Conservation (phyloP, 2,797 vertebrate species). For the Xiphophorus birchmanni region DNA sequence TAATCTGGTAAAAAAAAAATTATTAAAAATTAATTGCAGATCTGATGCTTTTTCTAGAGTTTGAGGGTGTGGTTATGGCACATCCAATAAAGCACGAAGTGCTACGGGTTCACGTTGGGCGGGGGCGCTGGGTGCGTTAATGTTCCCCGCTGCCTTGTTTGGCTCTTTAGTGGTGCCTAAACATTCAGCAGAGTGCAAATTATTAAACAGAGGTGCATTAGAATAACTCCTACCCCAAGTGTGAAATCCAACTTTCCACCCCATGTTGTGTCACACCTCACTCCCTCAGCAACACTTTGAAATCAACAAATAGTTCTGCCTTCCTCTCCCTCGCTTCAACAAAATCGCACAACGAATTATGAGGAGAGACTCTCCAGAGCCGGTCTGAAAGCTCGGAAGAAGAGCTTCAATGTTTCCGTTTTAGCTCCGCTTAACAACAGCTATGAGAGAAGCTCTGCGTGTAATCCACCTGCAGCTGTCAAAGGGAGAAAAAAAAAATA, state of each 20-base stretch:
- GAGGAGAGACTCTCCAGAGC: constrained; percentile 18
- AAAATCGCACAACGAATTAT: constrained; percentile 16
- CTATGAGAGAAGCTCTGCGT: constrained; percentile 28
- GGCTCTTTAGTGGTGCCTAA: neutral
- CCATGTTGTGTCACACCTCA: constrained; percentile 37
- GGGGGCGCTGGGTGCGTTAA: neutral
- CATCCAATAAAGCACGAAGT: neutral
- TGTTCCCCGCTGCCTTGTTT: neutral
- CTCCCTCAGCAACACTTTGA: constrained; percentile 15
- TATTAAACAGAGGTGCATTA: constrained; percentile 31
- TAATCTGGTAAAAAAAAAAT: neutral
- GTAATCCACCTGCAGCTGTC: constrained; percentile 25
- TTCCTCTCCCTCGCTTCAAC: constrained; percentile 15
- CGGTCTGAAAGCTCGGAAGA: constrained; percentile 20
- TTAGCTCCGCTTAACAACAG: constrained; percentile 29
- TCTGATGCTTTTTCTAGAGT: neutral
- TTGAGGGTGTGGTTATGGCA: neutral
- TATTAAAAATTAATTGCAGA: neutral
- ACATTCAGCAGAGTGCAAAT: constrained; percentile 18
- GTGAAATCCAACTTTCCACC: constrained; percentile 30
- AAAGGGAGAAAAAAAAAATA: constrained; percentile 2
- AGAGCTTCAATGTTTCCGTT: constrained; percentile 27
- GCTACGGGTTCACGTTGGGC: neutral
- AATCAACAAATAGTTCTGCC: constrained; percentile 8
- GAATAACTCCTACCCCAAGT: constrained; percentile 20